Conservation (phyloP, 2,113 vertebrate genomes). For the Symphodus melops region DNA sequence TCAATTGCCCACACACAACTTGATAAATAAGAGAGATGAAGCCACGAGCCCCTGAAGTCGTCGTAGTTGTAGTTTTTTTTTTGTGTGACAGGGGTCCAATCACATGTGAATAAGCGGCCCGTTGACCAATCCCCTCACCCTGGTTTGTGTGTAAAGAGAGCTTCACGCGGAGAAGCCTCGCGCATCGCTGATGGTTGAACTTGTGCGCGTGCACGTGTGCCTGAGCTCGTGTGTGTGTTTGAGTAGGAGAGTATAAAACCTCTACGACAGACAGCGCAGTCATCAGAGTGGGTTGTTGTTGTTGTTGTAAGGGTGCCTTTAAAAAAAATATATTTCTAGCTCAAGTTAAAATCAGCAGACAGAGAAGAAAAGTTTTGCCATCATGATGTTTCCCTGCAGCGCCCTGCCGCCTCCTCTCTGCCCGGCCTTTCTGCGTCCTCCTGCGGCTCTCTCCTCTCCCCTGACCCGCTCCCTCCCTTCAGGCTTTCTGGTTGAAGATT, state of each 20-base stretch:
- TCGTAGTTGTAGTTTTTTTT: background rate
- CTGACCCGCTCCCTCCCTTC: slow-evolving; percentile 86
- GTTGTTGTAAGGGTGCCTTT: background rate
- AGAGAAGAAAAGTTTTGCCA: slow-evolving; percentile 8
- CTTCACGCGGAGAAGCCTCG: slow-evolving; percentile 80
- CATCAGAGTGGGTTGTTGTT: background rate
- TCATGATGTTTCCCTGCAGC: slow-evolving; percentile 93
- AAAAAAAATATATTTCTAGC: background rate
- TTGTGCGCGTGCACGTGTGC: slow-evolving; percentile 60
- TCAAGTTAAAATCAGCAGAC: background rate
- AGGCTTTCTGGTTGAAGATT: slow-evolving; percentile 94
- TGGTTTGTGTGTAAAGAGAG: slow-evolving; percentile 83
- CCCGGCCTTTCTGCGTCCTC: slow-evolving; percentile 88
- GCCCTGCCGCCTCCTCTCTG: slow-evolving; percentile 91
- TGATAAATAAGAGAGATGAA: background rate
- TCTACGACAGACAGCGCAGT: background rate
- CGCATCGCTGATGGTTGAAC: slow-evolving; percentile 56
- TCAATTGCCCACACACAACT: background rate
- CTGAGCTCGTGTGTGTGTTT: background rate
- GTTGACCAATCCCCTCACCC: slow-evolving; percentile 87
- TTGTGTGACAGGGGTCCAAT: slow-evolving; percentile 86
- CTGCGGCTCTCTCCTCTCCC: slow-evolving; percentile 87
- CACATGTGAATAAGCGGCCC: slow-evolving; percentile 84
- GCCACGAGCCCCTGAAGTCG: background rate
- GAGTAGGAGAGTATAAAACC: slow-evolving; percentile 44